These are phyloP conservation scores for Mus pahari DNA, from an alignment of 2,113 vertebrate genomes.

Conservation along the genomic window DNA sequence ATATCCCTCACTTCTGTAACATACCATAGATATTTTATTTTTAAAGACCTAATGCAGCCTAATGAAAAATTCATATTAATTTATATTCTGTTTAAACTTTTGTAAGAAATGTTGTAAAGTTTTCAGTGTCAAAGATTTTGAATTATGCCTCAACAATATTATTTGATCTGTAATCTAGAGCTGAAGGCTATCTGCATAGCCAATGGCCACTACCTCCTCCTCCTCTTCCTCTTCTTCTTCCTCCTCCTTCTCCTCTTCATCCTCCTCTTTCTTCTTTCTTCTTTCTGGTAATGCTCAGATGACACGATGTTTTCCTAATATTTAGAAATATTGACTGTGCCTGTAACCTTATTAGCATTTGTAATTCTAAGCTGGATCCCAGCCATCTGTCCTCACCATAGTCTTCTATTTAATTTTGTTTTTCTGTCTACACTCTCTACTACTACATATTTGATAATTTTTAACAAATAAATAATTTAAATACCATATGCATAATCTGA, in stretches of 20 bases:
- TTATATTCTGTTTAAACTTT: constrained; percentile 20
- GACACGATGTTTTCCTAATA: neutral
- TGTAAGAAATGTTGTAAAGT: neutral
- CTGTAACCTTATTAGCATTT: neutral
- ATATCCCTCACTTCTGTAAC: neutral
- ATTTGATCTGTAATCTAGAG: neutral
- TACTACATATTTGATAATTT: neutral
- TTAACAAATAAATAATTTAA: neutral
- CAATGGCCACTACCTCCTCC: neutral
- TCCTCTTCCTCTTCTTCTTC: neutral
- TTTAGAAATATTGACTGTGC: neutral
- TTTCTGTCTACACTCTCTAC: neutral
- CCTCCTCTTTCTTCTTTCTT: neutral
- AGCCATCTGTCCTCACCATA: neutral
- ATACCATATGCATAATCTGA: neutral
- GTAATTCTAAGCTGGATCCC: neutral
- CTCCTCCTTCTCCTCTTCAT: neutral
- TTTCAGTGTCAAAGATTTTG: neutral
- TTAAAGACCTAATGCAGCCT: neutral
- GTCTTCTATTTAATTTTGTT: neutral
- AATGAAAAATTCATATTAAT: neutral
- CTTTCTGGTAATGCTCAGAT: neutral
- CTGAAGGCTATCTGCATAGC: neutral
- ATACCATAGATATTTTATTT: neutral
- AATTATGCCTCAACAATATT: neutral